A percentile compares a stretch with the other conserved stretches of the same genome.
Conservation (phyloP, 1,140 invertebrate genomes). For the Yoshiicerus persimilis region DNA sequence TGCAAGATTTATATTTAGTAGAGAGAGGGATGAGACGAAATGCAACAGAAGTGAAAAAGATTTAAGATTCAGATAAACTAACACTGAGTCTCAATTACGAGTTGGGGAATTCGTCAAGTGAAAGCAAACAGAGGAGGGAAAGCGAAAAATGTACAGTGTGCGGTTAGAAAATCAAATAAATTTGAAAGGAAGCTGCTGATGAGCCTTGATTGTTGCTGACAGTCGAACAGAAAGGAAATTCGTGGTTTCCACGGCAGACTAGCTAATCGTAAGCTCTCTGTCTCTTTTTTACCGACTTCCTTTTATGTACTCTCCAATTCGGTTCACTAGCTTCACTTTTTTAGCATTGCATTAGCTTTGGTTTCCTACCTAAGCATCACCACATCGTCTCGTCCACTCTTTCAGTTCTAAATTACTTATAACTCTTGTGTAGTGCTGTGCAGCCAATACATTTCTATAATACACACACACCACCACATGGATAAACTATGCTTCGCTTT, state of each 20-base stretch:
- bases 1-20: not conserved
- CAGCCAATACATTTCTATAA: not conserved
- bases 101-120: not conserved
- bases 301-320: not conserved
- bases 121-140: conserved; percentile 3
- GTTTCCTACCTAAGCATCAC: not conserved
- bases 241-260: conserved; percentile 29
- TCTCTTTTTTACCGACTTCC: conserved; percentile 10
- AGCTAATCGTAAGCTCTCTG: not conserved
- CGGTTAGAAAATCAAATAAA: conserved; percentile 15
- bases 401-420: not conserved
- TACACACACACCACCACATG: not conserved
- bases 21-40: not conserved
- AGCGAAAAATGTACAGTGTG: not conserved
- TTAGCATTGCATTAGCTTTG: not conserved
- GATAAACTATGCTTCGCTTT: not conserved
- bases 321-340: conserved; percentile 12
- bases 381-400: not conserved
- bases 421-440: not conserved
- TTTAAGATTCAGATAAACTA: not conserved
- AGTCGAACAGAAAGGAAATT: conserved; percentile 37
- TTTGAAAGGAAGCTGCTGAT: conserved; percentile 32
- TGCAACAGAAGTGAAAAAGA: not conserved
- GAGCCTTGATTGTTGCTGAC: conserved; percentile 40
- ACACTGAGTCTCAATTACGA: not conserved